These are phyloP conservation scores for Aphelenchoides fujianensis DNA, from an alignment of 1,140 invertebrate species.

Conservation along the genomic window DNA sequence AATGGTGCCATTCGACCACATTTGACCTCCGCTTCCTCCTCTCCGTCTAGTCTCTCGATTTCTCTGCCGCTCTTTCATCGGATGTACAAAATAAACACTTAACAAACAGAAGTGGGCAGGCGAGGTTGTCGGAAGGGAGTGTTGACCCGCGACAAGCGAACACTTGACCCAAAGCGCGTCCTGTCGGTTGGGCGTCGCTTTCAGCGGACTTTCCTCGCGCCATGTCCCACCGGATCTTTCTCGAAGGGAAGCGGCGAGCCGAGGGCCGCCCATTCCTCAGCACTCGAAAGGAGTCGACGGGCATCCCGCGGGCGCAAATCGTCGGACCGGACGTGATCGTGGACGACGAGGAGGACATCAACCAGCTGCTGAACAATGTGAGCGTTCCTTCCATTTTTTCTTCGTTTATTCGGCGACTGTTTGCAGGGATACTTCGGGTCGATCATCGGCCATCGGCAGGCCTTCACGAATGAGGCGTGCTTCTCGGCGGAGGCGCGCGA, in stretches of 20 bases:
- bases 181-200: no score
- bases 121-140: background rate
- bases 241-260: background rate
- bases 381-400: background rate
- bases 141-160: background rate
- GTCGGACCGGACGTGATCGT: conserved; percentile 2
- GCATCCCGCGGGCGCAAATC: background rate
- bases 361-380: background rate
- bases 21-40: background rate
- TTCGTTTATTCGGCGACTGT: no score
- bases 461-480: background rate
- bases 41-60: background rate
- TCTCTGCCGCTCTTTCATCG: background rate
- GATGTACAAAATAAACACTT: background rate
- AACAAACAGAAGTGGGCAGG: background rate
- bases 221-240: background rate
- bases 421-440: conserved; percentile 3
- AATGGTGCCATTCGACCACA: conserved; percentile 2
- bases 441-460: background rate
- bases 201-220: no score
- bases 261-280: background rate
- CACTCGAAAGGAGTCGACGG: background rate
- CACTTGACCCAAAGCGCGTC: no score
- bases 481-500: background rate
- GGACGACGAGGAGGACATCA: background rate